Evolutionary conservation across 2,113 vertebrate species (phyloP).

Genomic region (Ptyas mucosa): DNA sequence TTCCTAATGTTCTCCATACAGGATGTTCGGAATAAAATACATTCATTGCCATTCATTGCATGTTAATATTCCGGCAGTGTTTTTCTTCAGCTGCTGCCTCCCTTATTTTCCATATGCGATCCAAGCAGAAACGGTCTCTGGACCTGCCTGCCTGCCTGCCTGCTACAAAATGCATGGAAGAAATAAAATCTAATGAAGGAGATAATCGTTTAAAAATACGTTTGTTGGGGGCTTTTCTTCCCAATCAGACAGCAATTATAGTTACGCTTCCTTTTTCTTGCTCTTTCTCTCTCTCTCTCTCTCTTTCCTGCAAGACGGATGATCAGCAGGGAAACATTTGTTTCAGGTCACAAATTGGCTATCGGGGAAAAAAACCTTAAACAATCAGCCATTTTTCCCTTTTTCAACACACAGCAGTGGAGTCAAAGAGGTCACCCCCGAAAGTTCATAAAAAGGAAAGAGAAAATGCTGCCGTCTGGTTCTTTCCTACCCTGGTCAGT

Average conservation of each 20-base stretch:
- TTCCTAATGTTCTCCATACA: neutral
- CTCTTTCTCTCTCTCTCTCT: neutral
- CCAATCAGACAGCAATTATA: conserved; percentile 5
- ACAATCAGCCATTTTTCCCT: conserved; percentile 11
- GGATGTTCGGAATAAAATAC: neutral
- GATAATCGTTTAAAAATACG: neutral
- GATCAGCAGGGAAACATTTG: conserved; percentile 28
- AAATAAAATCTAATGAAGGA: conserved; percentile 38
- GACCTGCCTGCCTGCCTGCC: neutral
- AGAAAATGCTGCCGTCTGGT: conserved; percentile 47
- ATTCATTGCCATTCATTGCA: neutral
- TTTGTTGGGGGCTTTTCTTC: neutral
- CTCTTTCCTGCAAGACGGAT: neutral
- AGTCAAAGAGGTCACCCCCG: conserved; percentile 53
- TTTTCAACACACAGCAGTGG: conserved; percentile 45
- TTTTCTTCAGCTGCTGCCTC: neutral
- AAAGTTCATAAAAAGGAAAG: conserved; percentile 30
- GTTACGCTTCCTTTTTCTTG: neutral
- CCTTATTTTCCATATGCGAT: neutral
- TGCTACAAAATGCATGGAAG: neutral
- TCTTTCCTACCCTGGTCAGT: conserved; percentile 31
- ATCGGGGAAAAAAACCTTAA: conserved; percentile 49
- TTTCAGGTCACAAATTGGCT: conserved; percentile 47
- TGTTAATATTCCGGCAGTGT: neutral
- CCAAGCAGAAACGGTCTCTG: neutral